Base-by-base conservation (phyloP, 1,140 invertebrate species). In the Acromyrmex heyeri region DNA sequence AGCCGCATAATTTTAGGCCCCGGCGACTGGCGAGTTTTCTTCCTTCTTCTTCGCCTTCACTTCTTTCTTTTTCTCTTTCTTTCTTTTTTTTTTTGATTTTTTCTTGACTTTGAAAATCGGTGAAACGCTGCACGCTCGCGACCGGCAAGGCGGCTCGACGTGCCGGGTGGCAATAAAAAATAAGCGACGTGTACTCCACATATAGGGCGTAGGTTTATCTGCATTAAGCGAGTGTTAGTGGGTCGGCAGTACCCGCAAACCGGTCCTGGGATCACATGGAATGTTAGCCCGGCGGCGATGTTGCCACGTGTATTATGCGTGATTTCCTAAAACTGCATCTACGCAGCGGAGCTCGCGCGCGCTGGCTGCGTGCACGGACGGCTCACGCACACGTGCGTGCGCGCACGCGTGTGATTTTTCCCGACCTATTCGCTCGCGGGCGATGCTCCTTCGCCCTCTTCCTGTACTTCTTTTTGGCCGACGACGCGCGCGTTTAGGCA, bases 281-380 rank as follows among this genome's bases (percentile, higher is more conserved):
- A 93, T 93, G 90, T 78, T 64, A 87, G 90, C 76, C 81, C 44
- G 50, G 12, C 38, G 8, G 38, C 93, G 88, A 79, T 87, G 93
- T 94, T 94, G 93, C 93, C 93, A 93, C 92, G 70, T 93, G 87
- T 92, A 86, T 91, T 59, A 34, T 16, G 70, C 87, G 78, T 89
- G 67, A 87, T 91, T 91, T 90, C 75, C 88, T 82, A 86, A 93
- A 94, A 93, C 86, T 94, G 93, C 93, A 94, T 88, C 90, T 76
- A 83, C 53, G 24, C 18, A 12, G 38, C 38, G 38, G 8, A 10
- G 53, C 27, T 57, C 69, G 62, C 57, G 48, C 53, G 30, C 65
- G 38, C 18, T 1, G 38, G 10, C 38, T 53, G 27, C 16, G 30
- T 8, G 7, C 16, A 18, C 61, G 6, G 14, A 10, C 61, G 2